phyloP scores from a whole-genome alignment of 2,888 invertebrate species.

The Sphecodes monilicornis region DNA sequence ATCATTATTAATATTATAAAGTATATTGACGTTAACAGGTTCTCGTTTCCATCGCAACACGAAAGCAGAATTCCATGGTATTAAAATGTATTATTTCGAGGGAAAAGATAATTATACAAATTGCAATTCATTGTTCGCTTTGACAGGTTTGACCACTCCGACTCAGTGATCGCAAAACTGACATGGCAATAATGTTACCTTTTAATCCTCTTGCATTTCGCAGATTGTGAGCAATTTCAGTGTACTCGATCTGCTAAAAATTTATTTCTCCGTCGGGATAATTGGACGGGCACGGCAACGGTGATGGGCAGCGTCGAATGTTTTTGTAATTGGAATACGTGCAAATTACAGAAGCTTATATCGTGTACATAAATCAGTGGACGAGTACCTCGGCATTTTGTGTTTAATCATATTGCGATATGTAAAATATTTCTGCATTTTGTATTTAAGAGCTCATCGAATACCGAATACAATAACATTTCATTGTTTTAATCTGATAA shows the following conservation, averaged over 20 bases:
- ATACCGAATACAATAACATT: no score
- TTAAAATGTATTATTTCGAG: neutral
- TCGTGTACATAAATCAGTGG: neutral
- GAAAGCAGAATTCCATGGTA: neutral
- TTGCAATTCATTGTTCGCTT: neutral
- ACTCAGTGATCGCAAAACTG: neutral
- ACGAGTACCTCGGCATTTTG: neutral
- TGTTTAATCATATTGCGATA: no score
- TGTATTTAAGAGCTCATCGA: no score
- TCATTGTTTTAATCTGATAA: no score
- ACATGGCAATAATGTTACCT: neutral
- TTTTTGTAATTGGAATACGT: neutral
- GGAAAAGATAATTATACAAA: neutral
- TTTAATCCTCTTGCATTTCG: neutral
- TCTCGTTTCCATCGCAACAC: neutral
- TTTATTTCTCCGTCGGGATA: neutral
- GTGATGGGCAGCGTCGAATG: neutral
- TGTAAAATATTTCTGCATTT: no score
- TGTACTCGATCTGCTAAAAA: neutral
- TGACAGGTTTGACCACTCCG: neutral
- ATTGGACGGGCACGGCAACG: neutral
- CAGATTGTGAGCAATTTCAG: neutral
- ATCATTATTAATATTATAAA: neutral
- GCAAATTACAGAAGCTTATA: no score
- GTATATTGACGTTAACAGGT: neutral